Base-by-base conservation (phyloP, 1,140 invertebrate species). In the Ridgeia piscesae region DNA sequence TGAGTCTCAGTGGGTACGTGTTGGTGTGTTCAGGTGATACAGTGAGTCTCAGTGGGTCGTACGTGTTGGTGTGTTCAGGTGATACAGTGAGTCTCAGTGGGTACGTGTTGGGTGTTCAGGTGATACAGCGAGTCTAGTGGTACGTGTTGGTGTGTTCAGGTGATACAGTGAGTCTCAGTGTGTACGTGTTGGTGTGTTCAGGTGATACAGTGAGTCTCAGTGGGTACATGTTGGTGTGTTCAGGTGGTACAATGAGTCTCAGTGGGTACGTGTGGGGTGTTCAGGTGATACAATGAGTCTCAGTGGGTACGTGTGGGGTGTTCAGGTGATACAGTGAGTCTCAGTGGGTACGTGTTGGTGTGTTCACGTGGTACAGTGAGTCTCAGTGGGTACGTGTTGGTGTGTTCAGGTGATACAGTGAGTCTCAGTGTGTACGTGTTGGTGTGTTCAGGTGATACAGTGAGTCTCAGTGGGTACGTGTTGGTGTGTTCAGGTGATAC, bases 281-380 rank as follows among this genome's bases (percentile, higher is more conserved):
- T 4, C 88, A 33, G 34, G n/a, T 34, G n/a, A 33, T 33, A 89
- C 34, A 89, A 17, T 89, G n/a, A 17, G 88, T 4, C n/a, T 34
- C 4, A 34, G 4, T 33, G n/a, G 34, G 88, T 89, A 89, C 17
- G n/a, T n/a, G n/a, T 89, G 6, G 9, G 33, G 35, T 89, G 88
- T 42, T 17, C 92, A 96, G 95, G 94, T 96, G 88, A 95, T 95
- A 92, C 96, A 95, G 95, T 95, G 42, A 42, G 91, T 42, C 58
- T 88, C 4, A 33, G 4, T 91, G 35, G 4, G 58, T 48, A 35
- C 34, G 35, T 42, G n/a, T 88, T 4, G 9, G 4, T 91, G 35
- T 6, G 58, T 4, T 6, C 8, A 9, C n/a, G 33, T 88, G 21
- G 9, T n/a, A 33, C 58, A 48, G 9, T 33, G 34, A 33, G 34